Percentiles rank a stretch among this genome's conserved stretches.
These are phyloP conservation scores for Hydrotaea diabolus DNA, from an alignment of 2,888 invertebrate genomes.

Conservation along the genomic window DNA sequence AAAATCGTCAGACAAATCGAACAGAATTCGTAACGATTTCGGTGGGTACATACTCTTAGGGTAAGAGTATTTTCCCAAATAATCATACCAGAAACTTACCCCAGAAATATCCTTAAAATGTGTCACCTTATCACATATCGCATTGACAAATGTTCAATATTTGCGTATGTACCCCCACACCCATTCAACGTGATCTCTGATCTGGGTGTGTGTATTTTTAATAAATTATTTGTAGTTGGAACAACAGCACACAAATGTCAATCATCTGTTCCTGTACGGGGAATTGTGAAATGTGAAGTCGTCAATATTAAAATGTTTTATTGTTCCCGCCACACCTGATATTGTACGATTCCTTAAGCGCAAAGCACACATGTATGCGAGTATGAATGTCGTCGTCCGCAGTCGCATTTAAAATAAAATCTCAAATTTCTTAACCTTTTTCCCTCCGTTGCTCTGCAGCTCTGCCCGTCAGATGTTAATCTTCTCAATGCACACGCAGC, in stretches of 20 bases:
- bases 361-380: not conserved
- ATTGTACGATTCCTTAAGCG: not conserved
- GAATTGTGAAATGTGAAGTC: not conserved
- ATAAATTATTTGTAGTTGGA: not conserved
- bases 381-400: not conserved
- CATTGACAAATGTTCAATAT: conserved; percentile 5
- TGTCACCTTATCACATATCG: conserved; percentile 9
- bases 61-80: too few species aligned
- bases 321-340: conserved; percentile 42
- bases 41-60: too few species aligned
- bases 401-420: conserved; percentile 25
- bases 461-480: conserved; percentile 30
- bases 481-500: conserved; percentile 37
- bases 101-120: too few species aligned
- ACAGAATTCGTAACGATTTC: too few species aligned
- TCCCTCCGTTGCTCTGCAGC: not conserved
- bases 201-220: not conserved
- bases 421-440: conserved; percentile 43
- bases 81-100: too few species aligned
- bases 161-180: not conserved
- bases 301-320: conserved; percentile 39
- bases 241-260: conserved; percentile 23
- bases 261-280: conserved; percentile 1
- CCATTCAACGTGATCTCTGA: too few species aligned
- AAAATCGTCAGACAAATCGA: too few species aligned